Base-by-base conservation (phyloP, 2,888 invertebrate species). In the Atrina japonica region DNA sequence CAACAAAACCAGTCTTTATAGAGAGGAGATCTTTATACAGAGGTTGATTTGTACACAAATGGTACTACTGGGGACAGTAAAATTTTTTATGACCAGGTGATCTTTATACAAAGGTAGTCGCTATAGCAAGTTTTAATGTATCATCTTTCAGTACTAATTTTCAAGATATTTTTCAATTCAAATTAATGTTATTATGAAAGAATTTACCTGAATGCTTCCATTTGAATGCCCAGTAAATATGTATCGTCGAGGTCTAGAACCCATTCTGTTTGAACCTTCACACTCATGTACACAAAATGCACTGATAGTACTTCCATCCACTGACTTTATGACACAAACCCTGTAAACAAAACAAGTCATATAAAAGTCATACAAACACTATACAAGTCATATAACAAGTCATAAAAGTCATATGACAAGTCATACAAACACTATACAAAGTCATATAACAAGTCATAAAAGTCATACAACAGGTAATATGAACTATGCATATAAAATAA, bases 281-380 rank as follows among this genome's bases (percentile, higher is more conserved):
- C 98, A 98, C 91, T 99, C 98, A 87, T 98, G 98, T 14, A 98
- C 97, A 90, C 96, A 96, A 92, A 98, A 99, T 18, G 97, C 96
- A 64, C 96, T 97, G 66, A 99, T 96, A 16, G 95, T 95, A 14
- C 96, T 96, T 1, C 95, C 95, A 92, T 99, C 99, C 21, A 98
- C 97, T 0, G 98, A 96, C 83, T 95, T 95, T 78, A 99, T 97
- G 5, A 96, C 95, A 91, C 98, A 98, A 25, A 98, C 96, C 83
- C 98, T 95, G 91, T 2, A 74, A 77, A 58, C 41, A 23, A 23
- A n/a, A 43, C 11, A 23, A 21, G 30, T 35, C 5, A 47, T 18
- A 14, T 5, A 40, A 29, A 60, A 7, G 16, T 16, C n/a, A 6
- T 45, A 5, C 16, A 60, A 2, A 47, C 40, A 18, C 60, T 47